phyloP scores from a whole-genome alignment of 1,140 invertebrate species.

The Radopholus similis region DNA sequence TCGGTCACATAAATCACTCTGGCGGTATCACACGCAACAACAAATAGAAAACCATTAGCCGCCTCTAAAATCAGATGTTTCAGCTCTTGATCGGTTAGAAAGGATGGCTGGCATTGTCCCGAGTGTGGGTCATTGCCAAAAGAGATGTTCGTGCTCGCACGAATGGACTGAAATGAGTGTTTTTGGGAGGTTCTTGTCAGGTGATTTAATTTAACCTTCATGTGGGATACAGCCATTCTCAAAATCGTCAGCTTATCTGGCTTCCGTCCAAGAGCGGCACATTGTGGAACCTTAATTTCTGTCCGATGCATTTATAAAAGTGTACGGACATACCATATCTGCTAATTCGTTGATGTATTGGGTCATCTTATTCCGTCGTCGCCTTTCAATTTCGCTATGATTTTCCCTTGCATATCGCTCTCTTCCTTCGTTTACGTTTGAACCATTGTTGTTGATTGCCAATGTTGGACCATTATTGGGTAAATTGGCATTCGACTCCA shows the following conservation, averaged over 20 bases:
- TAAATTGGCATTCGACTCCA: neutral
- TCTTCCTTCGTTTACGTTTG: neutral
- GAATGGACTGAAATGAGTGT: slow-evolving; percentile 12
- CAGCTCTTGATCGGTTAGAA: slow-evolving; percentile 95
- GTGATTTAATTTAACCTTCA: slow-evolving; percentile 71
- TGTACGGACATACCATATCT: slow-evolving; percentile 75
- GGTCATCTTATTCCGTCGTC: slow-evolving; percentile 98
- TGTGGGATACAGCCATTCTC: slow-evolving; percentile 97
- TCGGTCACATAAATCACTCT: slow-evolving; percentile 96
- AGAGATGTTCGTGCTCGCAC: slow-evolving; percentile 4
- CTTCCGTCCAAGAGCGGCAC: slow-evolving; percentile 86
- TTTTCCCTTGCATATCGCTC: slow-evolving; percentile 73
- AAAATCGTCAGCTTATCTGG: slow-evolving; percentile 84
- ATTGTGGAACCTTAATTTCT: slow-evolving; percentile 73
- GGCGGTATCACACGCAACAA: slow-evolving; percentile 93
- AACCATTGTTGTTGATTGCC: neutral
- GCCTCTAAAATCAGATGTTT: slow-evolving; percentile 98
- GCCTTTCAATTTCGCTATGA: slow-evolving; percentile 97
- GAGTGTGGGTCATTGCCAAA: neutral
- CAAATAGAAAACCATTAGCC: slow-evolving; percentile 97
- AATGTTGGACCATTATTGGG: neutral
- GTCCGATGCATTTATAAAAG: neutral
- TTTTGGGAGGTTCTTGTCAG: neutral
- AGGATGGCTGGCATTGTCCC: slow-evolving; percentile 88
- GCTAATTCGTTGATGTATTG: slow-evolving; percentile 98